phyloP scores from a whole-genome alignment of 2,888 invertebrate species.

The Caradrina clavipalpis region DNA sequence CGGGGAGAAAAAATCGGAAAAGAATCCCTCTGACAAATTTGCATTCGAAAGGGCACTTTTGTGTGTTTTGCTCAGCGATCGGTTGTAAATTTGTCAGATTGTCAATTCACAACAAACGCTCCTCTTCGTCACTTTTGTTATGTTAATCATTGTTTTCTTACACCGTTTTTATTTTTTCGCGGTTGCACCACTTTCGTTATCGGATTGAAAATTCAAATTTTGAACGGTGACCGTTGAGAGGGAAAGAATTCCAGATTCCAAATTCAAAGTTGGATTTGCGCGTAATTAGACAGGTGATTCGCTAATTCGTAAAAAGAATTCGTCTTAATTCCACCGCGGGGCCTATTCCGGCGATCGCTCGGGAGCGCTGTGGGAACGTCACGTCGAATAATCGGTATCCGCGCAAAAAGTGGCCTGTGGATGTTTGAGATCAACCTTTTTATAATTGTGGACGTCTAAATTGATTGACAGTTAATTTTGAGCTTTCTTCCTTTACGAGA shows the following conservation, averaged over 20 bases:
- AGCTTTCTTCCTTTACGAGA: conserved; percentile 57
- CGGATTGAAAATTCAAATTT: conserved; percentile 61
- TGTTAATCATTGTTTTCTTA: conserved; percentile 83
- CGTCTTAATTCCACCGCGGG: conserved; percentile 80
- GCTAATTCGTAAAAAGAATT: conserved; percentile 88
- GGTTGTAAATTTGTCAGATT: conserved; percentile 89
- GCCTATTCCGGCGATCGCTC: conserved; percentile 75
- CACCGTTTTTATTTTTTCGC: conserved; percentile 66
- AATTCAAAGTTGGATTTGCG: conserved; percentile 77
- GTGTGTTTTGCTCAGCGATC: conserved; percentile 84
- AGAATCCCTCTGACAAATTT: conserved; percentile 87
- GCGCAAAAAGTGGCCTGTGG: conserved; percentile 81
- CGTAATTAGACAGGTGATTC: conserved; percentile 90
- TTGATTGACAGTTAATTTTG: conserved; percentile 69
- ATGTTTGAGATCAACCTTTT: conserved; percentile 77
- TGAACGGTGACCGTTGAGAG: conserved; percentile 52
- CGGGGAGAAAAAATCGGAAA: conserved; percentile 82
- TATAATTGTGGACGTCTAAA: conserved; percentile 69
- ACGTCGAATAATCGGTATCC: conserved; percentile 88
- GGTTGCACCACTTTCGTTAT: conserved; percentile 58
- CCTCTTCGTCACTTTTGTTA: conserved; percentile 86
- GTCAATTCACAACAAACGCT: conserved; percentile 86
- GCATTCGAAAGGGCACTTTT: conserved; percentile 88
- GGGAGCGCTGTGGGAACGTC: conserved; percentile 87
- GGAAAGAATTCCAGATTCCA: conserved; percentile 68